Conservation (phyloP, 2,888 invertebrate genomes). For the Platynereis dumerilii region DNA sequence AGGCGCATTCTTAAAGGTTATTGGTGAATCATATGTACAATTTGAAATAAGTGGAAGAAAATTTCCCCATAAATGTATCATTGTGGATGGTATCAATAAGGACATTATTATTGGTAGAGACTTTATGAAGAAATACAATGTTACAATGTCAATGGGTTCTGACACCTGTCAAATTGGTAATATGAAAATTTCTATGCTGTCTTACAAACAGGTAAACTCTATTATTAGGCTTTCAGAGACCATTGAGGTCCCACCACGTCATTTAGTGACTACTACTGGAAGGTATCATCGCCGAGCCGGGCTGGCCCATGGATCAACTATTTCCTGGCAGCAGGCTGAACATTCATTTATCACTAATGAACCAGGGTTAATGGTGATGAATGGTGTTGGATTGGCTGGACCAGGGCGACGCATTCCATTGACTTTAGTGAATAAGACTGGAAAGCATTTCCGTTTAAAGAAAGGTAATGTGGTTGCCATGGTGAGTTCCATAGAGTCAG, state of each 20-base stretch:
- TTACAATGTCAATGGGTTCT: not conserved
- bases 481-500: not conserved
- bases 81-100: not conserved
- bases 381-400: no score
- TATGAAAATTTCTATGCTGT: not conserved
- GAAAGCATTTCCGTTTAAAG: no score
- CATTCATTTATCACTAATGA: no score
- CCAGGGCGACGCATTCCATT: no score
- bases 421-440: no score
- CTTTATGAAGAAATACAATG: not conserved
- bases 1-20: no score
- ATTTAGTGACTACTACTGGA: not conserved
- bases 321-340: no score
- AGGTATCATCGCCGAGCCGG: no score
- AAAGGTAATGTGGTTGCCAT: not conserved
- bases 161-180: not conserved
- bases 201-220: not conserved
- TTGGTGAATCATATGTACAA: no score
- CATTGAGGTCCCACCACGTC: not conserved
- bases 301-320: no score
- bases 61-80: not conserved
- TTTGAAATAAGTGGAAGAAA: no score
- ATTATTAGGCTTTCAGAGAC: not conserved
- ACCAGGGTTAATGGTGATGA: no score
- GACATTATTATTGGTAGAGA: conserved; percentile 1